Evolutionary conservation across 2,888 invertebrate species (phyloP).

Genomic region (Apotomis capreana): DNA sequence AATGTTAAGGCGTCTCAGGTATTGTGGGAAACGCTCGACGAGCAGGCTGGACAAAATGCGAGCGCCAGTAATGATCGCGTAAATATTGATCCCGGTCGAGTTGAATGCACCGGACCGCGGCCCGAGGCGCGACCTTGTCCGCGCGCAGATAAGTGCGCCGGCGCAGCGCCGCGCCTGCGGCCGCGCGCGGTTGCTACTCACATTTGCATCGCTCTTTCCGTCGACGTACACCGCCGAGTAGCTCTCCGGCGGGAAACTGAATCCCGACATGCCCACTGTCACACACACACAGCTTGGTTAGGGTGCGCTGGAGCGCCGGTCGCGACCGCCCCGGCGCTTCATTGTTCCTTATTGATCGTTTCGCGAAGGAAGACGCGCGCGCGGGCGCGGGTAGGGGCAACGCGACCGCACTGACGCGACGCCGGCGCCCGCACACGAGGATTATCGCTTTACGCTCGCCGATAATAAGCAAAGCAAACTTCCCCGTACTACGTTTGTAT

Average conservation of each 20-base stretch:
- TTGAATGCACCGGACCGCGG: slow-evolving; percentile 73
- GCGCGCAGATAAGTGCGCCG: slow-evolving; percentile 60
- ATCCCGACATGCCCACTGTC: slow-evolving; percentile 62
- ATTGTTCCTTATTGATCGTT: slow-evolving; percentile 67
- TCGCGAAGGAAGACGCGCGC: slow-evolving; percentile 46
- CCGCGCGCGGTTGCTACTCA: slow-evolving; percentile 63
- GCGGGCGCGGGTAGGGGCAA: slow-evolving; percentile 49
- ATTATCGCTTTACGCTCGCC: slow-evolving; percentile 65
- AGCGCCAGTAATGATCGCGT: slow-evolving; percentile 40
- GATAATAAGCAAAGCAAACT: slow-evolving; percentile 75
- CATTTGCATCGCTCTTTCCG: slow-evolving; percentile 63
- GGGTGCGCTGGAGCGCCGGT: slow-evolving; percentile 50
- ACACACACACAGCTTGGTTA: slow-evolving; percentile 49
- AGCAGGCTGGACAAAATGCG: slow-evolving; percentile 7
- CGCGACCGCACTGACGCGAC: slow-evolving; percentile 57
- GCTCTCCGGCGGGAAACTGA: slow-evolving; percentile 76
- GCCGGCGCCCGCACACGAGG: slow-evolving; percentile 56
- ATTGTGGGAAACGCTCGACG: slow-evolving; percentile 1
- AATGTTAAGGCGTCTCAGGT: not conserved
- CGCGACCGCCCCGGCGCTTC: slow-evolving; percentile 55
- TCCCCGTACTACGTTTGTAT: slow-evolving; percentile 61
- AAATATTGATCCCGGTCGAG: slow-evolving; percentile 59
- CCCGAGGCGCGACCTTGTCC: slow-evolving; percentile 66
- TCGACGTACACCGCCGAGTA: slow-evolving; percentile 74
- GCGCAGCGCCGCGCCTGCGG: slow-evolving; percentile 54